Evolutionary conservation across 2,797 vertebrate genomes (phyloP), one percentile per base, ranked within the genome.

Genomic region (Eulemur albifrons): DNA sequence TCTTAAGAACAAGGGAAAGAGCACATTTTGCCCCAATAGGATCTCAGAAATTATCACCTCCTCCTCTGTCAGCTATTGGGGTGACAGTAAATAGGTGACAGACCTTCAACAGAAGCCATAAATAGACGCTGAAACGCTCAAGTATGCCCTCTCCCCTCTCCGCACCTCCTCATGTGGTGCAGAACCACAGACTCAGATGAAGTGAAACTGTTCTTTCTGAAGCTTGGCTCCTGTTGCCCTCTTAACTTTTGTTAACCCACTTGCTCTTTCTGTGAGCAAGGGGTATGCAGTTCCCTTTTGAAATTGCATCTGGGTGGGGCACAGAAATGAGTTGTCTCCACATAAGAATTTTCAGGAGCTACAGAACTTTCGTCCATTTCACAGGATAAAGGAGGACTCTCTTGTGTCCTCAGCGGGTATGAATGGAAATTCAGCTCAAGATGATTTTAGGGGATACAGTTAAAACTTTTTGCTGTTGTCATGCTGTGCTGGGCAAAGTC

Each of bases 131-230:
- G 57, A 61, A 79, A 38, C 23, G 38, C 15, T 65, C 20, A 4
- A 32, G 8, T 7, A 5, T 14, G 17, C 2, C 4, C 3, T 10
- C 0, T 3, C 35, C 20, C 43, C 1, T 18, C 25, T 8, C 25
- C 13, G 0, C 1, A 0, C 20, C 61, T 45, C 20, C 20, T 87
- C 20, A 35, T 0, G 0, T 17, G 52, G 18, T 8, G 4, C 13
- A 32, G 27, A 85, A 69, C 14, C 20, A 10, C 10, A 38, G 32
- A 45, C 12, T 38, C n/a, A 35, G 63, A 40, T 17, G 27, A 45
- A 86, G n/a, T 13, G 4, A 67, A 35, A n/a, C 17, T 23, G 21
- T 21, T 81, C 27, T 38, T 48, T 32, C 7, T 13, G 6, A 57
- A 84, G 23, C 0, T 2, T 3, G 3, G 4, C 18, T 73, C 4